phyloP scores from a whole-genome alignment of 1,140 invertebrate genomes.

The Thalassaphorura encarpata region DNA sequence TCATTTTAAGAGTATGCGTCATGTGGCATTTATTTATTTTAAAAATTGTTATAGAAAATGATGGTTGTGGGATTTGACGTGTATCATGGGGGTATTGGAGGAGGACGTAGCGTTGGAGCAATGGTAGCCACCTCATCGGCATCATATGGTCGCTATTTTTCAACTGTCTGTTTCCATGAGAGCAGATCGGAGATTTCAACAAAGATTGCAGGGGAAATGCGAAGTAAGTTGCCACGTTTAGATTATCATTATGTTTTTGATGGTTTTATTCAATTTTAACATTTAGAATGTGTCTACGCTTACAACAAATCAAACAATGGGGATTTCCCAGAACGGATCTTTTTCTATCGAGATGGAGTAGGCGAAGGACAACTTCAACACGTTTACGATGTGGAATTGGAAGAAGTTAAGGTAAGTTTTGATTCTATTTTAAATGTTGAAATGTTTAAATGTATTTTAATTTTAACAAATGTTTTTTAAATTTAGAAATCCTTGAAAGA shows the following conservation, averaged over 20 bases:
- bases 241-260: not conserved
- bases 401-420: slow-evolving; percentile 1
- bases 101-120: slow-evolving; percentile 50
- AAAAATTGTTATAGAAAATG: slow-evolving; percentile 38
- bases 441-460: not conserved
- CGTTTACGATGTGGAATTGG: slow-evolving; percentile 41
- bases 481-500: not conserved
- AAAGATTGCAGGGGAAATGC: not conserved
- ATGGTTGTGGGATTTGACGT: slow-evolving; percentile 89
- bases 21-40: not conserved
- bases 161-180: slow-evolving; percentile 54
- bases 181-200: slow-evolving; percentile 57
- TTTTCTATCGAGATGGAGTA: slow-evolving; percentile 39
- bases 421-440: not conserved
- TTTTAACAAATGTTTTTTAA: not conserved
- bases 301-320: slow-evolving; percentile 8
- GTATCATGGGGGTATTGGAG: slow-evolving; percentile 55
- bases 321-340: slow-evolving; percentile 30
- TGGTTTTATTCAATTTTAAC: not conserved
- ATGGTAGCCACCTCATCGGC: slow-evolving; percentile 72
- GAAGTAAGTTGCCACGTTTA: not conserved
- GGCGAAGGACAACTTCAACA: slow-evolving; percentile 44
- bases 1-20: not conserved
- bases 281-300: slow-evolving; percentile 12
- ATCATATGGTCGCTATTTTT: slow-evolving; percentile 65